A percentile compares a stretch with the other conserved stretches of the same genome.
These are phyloP conservation scores for Hypocryptadius cinnamomeus DNA, from an alignment of 2,113 vertebrate species.

Conservation along the genomic window DNA sequence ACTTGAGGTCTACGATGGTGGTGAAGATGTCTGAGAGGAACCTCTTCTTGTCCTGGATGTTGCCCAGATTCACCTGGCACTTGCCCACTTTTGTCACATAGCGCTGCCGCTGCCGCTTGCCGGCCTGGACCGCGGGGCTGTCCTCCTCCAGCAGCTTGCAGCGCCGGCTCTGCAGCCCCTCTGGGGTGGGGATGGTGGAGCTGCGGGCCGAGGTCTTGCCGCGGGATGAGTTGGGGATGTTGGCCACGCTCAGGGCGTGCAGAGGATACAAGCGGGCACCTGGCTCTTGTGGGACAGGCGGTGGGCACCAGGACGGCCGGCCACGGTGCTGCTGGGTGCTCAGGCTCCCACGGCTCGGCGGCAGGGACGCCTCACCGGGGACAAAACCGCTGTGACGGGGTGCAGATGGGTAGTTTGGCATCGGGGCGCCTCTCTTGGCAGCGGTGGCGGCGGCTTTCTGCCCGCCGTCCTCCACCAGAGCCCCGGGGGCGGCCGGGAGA, in stretches of 20 bases:
- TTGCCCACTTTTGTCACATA: constrained; percentile 82
- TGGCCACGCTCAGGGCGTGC: background rate
- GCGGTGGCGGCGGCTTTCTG: background rate
- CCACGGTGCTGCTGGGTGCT: rapidly evolving
- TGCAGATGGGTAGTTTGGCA: background rate
- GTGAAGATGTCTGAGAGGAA: constrained; percentile 83
- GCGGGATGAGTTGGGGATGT: background rate
- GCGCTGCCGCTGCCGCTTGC: constrained; percentile 71
- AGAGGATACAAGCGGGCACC: background rate
- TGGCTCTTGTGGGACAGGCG: background rate
- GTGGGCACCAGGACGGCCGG: background rate
- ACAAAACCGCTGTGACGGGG: background rate
- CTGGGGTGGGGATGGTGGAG: background rate
- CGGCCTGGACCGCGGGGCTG: background rate
- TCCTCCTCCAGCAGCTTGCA: constrained; percentile 76
- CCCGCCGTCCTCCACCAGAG: background rate
- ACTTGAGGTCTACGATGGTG: constrained; percentile 82
- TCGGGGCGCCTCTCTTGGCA: constrained; percentile 20
- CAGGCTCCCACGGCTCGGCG: background rate
- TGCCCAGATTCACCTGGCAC: constrained; percentile 79
- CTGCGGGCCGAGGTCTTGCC: background rate
- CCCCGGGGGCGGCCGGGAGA: background rate
- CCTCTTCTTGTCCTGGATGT: constrained; percentile 76
- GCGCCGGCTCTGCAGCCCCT: constrained; percentile 59
- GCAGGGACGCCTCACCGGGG: background rate